phyloP scores from a whole-genome alignment of 1,140 invertebrate species.

The Listronotus bonariensis region DNA sequence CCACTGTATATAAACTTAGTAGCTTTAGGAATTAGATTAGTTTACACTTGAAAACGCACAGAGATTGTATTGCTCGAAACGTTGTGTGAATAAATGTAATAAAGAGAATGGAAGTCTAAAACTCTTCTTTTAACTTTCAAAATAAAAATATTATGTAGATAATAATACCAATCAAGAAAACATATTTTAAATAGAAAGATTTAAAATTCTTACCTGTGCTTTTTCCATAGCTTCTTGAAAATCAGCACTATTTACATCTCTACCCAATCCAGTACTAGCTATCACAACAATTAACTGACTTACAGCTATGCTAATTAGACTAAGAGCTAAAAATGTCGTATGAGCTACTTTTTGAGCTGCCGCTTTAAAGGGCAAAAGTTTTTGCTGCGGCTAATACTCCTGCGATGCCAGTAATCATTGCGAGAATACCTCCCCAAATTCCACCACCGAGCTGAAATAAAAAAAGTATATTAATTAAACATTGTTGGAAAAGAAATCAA shows the following conservation, averaged over 20 bases:
- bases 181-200: too few relatives aligned
- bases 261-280: slow-evolving; percentile 62
- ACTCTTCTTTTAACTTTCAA: too few relatives aligned
- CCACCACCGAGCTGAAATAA: slow-evolving; percentile 59
- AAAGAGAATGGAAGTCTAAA: too few relatives aligned
- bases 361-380: slow-evolving; percentile 60
- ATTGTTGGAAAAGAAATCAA: too few relatives aligned
- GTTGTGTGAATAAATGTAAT: too few relatives aligned
- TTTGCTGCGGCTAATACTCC: slow-evolving; percentile 63
- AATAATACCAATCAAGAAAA: too few relatives aligned
- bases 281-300: slow-evolving; percentile 64
- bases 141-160: too few relatives aligned
- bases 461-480: neutral
- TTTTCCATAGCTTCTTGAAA: slow-evolving; percentile 31
- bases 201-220: slow-evolving; percentile 31
- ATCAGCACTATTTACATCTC: slow-evolving; percentile 56
- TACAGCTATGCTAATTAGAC: slow-evolving; percentile 61
- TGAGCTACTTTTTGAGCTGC: slow-evolving; percentile 56
- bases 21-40: too few relatives aligned
- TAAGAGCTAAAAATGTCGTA: slow-evolving; percentile 64
- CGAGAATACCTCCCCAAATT: slow-evolving; percentile 65
- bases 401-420: slow-evolving; percentile 61
- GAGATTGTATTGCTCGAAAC: too few relatives aligned
- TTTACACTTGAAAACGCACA: too few relatives aligned
- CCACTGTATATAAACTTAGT: too few relatives aligned